Base-by-base conservation (phyloP, 2,888 invertebrate species). In the Ormyrus rosae region DNA sequence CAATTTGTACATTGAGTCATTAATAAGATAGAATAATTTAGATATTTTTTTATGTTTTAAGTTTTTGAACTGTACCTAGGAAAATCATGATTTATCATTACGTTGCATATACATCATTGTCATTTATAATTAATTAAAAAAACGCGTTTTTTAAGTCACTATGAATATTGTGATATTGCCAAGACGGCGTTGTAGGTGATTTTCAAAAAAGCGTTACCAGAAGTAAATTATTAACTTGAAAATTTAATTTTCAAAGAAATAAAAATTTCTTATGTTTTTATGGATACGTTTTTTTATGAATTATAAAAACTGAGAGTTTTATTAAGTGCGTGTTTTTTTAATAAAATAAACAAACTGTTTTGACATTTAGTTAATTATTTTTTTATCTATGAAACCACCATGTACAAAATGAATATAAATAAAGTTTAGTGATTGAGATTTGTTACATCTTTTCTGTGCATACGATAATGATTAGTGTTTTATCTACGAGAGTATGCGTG, bases 361-460 rank as follows among this genome's bases (percentile, higher is more conserved):
- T 71, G 63, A 82, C 64, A 58, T 79, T 69, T 53, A 68, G 19
- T 82, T 87, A 83, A 84, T 86, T 86, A 86, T 83, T 85, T 87
- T 19, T 86, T 87, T 88, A 87, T 86, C 87, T 87, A 88, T 85
- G 85, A 87, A 89, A 88, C 86, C 83, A 85, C 82, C 87, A 86
- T 89, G 89, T 90, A 90, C 89, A 90, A 90, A 90, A 90, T 88
- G 86, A 90, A 89, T 89, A 89, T 89, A 89, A 90, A 90, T 90
- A 87, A 90, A 89, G 84, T 85, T 88, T 84, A 85, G 87, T 88
- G 89, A 86, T 85, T 85, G 84, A 80, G 70, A 80, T 78, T 81
- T 79, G 78, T 78, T 82, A 82, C 80, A 82, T 72, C 75, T 81
- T 78, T 82, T 82, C 80, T 81, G 81, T 81, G 83, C 84, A 82